Evolutionary conservation across 2,888 invertebrate species (phyloP).

Genomic region (Sinotaia quadrata): DNA sequence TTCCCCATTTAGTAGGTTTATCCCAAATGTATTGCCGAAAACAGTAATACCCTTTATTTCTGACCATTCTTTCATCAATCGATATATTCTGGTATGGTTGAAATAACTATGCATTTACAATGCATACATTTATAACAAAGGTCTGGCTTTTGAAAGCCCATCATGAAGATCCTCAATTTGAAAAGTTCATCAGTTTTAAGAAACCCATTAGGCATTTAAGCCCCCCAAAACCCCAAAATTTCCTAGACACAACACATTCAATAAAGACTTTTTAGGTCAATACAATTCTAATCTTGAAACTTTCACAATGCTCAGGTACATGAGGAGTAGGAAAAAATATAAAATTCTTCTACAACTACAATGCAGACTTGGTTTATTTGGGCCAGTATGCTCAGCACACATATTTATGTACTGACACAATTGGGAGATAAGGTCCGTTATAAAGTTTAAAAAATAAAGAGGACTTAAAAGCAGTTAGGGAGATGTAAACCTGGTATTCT

Average conservation of each 20-base stretch:
- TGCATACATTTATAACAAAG: conserved; percentile 16
- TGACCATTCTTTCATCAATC: conserved; percentile 31
- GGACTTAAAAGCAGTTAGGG: too few species aligned
- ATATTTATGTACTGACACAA: too few species aligned
- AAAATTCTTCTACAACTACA: too few species aligned
- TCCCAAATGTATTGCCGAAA: conserved; percentile 24
- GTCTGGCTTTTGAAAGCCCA: conserved; percentile 8
- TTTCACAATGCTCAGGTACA: conserved; percentile 21
- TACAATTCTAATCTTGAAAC: neutral
- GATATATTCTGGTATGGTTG: conserved; percentile 22
- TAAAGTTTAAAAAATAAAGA: too few species aligned
- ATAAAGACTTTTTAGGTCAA: neutral
- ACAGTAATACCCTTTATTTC: conserved; percentile 19
- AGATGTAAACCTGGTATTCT: too few species aligned
- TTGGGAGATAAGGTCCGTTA: too few species aligned
- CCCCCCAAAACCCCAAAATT: neutral
- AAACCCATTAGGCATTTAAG: conserved; percentile 6
- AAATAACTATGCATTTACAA: conserved; percentile 17
- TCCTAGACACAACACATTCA: conserved; percentile 21
- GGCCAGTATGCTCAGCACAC: too few species aligned
- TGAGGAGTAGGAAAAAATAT: conserved; percentile 17
- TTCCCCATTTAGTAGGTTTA: conserved; percentile 31
- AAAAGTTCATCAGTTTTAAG: conserved; percentile 10
- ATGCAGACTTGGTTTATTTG: too few species aligned
- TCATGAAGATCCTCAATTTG: neutral